Evolutionary conservation across 2,113 vertebrate genomes (phyloP).

Genomic region (Sylvicapra grimmia): DNA sequence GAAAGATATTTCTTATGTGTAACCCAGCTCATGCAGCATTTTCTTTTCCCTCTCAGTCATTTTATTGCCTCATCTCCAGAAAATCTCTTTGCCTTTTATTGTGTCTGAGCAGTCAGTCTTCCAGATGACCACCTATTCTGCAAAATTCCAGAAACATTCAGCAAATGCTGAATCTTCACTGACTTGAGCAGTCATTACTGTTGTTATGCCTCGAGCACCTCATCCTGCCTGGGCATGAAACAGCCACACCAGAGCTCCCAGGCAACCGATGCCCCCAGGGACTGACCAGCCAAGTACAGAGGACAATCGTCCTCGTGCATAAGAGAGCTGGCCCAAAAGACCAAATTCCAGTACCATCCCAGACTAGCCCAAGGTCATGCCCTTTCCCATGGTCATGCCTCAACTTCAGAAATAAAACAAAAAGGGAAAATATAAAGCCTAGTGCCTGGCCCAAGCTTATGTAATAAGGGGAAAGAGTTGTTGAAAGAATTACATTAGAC

Average conservation of each 20-base stretch:
- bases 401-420: neutral
- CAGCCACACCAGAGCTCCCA: neutral
- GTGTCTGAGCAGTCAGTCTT: neutral
- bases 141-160: neutral
- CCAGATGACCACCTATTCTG: neutral
- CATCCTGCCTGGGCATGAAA: neutral
- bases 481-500: neutral
- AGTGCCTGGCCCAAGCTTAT: neutral
- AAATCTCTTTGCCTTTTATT: neutral
- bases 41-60: neutral
- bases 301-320: neutral
- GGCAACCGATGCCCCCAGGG: neutral
- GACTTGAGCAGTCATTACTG: neutral
- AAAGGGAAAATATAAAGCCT: neutral
- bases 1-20: neutral
- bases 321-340: neutral
- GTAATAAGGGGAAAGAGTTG: neutral
- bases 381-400: neutral
- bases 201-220: neutral
- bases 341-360: neutral
- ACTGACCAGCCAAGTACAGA: neutral
- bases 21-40: neutral
- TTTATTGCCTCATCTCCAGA: neutral
- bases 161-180: neutral
- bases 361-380: neutral